These are phyloP conservation scores for Malurus leucopterus DNA, from an alignment of 2,797 vertebrate species.

Conservation along the genomic window DNA sequence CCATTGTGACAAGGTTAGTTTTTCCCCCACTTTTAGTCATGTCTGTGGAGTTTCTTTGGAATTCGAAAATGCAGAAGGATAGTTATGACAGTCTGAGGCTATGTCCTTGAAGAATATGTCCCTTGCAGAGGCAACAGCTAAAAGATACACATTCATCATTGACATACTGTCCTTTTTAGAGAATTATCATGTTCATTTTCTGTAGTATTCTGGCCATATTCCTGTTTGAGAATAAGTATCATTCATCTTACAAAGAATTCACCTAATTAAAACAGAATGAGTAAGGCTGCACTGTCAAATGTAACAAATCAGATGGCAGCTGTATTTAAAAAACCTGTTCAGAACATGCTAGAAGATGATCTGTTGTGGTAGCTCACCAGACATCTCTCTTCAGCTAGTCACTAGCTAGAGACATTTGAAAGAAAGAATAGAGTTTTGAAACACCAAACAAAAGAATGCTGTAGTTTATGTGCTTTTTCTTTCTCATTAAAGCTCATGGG, in stretches of 20 bases:
- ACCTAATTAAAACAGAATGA: neutral
- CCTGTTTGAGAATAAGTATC: neutral
- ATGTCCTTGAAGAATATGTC: neutral
- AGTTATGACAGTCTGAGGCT: neutral
- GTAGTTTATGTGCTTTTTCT: neutral
- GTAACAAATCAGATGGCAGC: neutral
- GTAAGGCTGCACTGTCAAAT: neutral
- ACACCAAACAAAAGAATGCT: neutral
- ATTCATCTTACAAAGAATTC: neutral
- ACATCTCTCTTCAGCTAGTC: neutral
- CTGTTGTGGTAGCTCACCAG: neutral
- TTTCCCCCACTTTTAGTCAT: neutral
- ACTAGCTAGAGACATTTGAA: neutral
- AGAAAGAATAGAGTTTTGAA: neutral
- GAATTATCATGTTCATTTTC: neutral
- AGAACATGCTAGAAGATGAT: neutral
- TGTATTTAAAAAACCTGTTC: neutral
- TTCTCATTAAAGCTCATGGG: neutral
- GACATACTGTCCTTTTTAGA: neutral
- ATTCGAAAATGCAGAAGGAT: neutral
- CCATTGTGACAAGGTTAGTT: no score
- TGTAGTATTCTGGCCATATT: neutral
- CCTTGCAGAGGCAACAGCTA: neutral
- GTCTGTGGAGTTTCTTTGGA: neutral
- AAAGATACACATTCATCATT: neutral